Evolutionary conservation across 2,888 invertebrate species (phyloP).

Genomic region (Dynastes tityus): DNA sequence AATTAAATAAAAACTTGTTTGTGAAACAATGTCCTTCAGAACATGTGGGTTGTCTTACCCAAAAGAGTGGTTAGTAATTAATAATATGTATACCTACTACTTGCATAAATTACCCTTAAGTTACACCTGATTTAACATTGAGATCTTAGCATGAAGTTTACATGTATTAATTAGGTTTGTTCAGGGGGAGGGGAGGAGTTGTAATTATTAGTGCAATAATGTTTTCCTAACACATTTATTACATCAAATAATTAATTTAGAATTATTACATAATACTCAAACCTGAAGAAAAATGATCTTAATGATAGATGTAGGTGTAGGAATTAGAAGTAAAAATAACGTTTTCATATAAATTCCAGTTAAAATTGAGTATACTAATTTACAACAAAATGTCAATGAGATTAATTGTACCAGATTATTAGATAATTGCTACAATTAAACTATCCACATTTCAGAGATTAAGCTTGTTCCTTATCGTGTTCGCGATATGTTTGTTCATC

Average conservation of each 20-base stretch:
- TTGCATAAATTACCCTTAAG: slow-evolving; percentile 7
- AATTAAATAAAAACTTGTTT: slow-evolving; percentile 28
- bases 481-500: too few species aligned
- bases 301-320: too few species aligned
- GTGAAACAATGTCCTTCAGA: slow-evolving; percentile 32
- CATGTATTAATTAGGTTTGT: not conserved
- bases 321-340: not conserved
- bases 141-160: not conserved
- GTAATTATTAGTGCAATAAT: too few species aligned
- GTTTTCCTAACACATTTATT: too few species aligned
- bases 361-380: not conserved
- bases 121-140: not conserved
- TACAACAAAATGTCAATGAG: not conserved
- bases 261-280: not conserved
- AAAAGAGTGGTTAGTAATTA: slow-evolving; percentile 32
- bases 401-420: not conserved
- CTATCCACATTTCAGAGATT: not conserved
- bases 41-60: slow-evolving; percentile 20
- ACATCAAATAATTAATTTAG: not conserved
- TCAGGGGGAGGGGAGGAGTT: too few species aligned
- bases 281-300: too few species aligned
- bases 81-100: not conserved
- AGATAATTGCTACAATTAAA: slow-evolving; percentile 1
- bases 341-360: not conserved
- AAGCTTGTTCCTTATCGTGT: too few species aligned